Base-by-base conservation (phyloP, 2,888 invertebrate species). In the Leptura quadrifasciata region DNA sequence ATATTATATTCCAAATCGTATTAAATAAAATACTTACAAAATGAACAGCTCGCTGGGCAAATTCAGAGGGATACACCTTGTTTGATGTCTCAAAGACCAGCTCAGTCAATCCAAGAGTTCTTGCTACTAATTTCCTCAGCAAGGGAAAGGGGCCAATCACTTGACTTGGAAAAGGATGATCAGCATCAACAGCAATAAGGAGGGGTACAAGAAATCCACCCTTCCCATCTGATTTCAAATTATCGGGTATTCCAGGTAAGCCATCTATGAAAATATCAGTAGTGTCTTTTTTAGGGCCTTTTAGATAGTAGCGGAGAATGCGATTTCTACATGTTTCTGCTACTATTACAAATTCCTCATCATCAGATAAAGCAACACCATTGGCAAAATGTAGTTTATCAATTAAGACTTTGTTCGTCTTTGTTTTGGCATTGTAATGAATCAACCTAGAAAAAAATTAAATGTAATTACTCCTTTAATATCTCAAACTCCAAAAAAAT, bases 301-400 rank as follows among this genome's bases (percentile, higher is more conserved):
- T 94, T 10, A 98, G 86, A 86, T 96, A 91, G 87, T 96, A 95
- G 84, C 95, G 95, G 5, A 91, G 85, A n/a, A 98, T 89, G 79
- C 95, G 92, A 71, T 91, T 92, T 4, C 89, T 90, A 3, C 88
- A 86, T 0, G 94, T 93, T 89, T 98, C 98, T 1, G 93, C 89
- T 0, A 98, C 93, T 27, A 99, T 88, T 2, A 98, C 87, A 85
- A 95, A 96, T 76, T 95, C 93, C 87, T 96, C 94, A 85, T 96
- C 94, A 5, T 94, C 93, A 15, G 96, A 95, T 0, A 98, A 85
- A 68, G 92, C 93, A 24, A 99, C 88, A 17, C 98, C 98, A 89
- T 99, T 99, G 0, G 98, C 92, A 89, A 98, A 97, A 88, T 92
- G 93, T 0, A 99, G 85, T 63, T 94, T 91, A 78, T 95, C 93